Evolutionary conservation across 2,797 vertebrate genomes (phyloP).

Genomic region (Kryptolebias ocellatus): DNA sequence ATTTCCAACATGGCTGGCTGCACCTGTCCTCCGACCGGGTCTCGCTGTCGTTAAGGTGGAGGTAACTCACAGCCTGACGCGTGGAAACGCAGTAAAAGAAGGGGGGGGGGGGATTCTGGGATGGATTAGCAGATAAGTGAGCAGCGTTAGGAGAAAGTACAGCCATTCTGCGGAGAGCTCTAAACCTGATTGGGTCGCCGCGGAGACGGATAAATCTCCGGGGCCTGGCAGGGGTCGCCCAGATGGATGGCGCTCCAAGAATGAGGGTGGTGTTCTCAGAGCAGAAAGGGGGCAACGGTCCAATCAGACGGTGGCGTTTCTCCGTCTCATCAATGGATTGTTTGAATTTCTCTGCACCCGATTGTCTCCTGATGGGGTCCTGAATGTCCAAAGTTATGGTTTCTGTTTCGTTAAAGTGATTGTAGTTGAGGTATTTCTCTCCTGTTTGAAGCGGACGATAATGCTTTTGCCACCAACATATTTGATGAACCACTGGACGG

Average conservation of each 20-base stretch:
- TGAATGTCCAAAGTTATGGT: background rate
- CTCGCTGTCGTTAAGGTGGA: background rate
- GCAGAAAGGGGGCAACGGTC: conserved; percentile 18
- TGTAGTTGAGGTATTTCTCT: background rate
- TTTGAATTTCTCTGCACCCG: conserved; percentile 35
- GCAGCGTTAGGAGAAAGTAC: conserved; percentile 27
- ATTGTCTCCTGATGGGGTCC: conserved; percentile 4
- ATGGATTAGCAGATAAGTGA: conserved; percentile 34
- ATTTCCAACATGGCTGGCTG: conserved; percentile 24
- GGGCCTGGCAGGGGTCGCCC: conserved; percentile 36
- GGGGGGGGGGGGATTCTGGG: background rate
- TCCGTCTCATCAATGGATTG: conserved; percentile 56
- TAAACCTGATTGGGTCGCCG: conserved; percentile 54
- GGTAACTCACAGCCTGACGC: conserved; percentile 18
- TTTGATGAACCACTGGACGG: too few species aligned
- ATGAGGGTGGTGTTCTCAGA: conserved; percentile 18
- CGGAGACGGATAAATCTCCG: conserved; percentile 51
- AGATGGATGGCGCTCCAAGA: conserved; percentile 48
- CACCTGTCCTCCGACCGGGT: conserved; percentile 32
- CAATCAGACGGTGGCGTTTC: background rate
- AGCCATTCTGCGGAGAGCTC: conserved; percentile 42
- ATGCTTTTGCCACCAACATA: too few species aligned
- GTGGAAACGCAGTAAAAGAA: conserved; percentile 7
- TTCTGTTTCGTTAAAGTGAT: background rate
- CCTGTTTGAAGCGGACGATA: too few species aligned